phyloP scores from a whole-genome alignment of 2,888 invertebrate genomes.

The Ganaspis brasiliensis region DNA sequence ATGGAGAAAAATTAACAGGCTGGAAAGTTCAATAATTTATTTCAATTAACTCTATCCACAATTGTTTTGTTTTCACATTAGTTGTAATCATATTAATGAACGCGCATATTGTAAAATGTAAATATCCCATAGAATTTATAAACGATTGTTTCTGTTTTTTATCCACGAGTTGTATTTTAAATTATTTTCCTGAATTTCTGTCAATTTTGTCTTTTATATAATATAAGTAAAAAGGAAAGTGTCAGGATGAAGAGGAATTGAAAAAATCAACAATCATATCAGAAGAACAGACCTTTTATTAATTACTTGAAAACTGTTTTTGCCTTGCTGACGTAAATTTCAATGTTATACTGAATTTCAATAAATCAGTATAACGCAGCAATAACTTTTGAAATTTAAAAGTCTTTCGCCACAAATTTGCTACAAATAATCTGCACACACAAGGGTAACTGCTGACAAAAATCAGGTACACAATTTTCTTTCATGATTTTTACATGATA shows the following conservation, averaged over 20 bases:
- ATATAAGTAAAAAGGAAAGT: neutral
- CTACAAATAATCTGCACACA: constrained; percentile 34
- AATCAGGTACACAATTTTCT: constrained; percentile 50
- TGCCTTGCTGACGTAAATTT: constrained; percentile 4
- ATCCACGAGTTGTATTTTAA: neutral
- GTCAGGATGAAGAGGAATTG: neutral
- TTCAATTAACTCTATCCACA: constrained; percentile 5
- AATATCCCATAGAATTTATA: constrained; percentile 1
- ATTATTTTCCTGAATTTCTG: neutral
- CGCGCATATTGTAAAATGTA: neutral
- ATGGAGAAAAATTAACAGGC: constrained; percentile 41
- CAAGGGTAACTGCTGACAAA: constrained; percentile 20
- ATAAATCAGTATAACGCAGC: constrained; percentile 35
- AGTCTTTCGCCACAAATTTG: constrained; percentile 20
- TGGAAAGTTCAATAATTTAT: constrained; percentile 13
- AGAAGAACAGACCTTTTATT: constrained; percentile 37
- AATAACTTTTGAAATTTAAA: constrained; percentile 12
- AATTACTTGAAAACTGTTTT: constrained; percentile 11
- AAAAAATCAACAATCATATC: constrained; percentile 1
- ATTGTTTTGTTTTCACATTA: constrained; percentile 1
- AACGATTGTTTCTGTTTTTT: constrained; percentile 32
- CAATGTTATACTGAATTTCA: neutral
- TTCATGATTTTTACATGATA: constrained; percentile 25
- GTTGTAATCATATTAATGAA: neutral
- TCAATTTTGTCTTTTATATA: no score